These are phyloP conservation scores for Pheosia tremula DNA, from an alignment of 2,888 invertebrate species.

Conservation along the genomic window DNA sequence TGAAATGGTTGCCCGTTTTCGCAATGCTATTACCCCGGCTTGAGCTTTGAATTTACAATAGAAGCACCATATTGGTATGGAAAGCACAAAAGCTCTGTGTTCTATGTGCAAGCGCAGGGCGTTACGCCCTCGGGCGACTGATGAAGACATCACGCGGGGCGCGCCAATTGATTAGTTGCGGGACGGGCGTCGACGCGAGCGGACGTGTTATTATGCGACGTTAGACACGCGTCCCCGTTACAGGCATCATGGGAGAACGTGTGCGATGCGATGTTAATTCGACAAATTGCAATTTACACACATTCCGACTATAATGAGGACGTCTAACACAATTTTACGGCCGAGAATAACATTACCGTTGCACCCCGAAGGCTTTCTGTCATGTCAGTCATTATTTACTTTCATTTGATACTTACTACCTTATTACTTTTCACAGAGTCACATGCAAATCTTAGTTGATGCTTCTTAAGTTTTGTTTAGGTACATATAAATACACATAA, in stretches of 20 bases:
- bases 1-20: neutral
- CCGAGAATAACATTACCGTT: constrained; percentile 1
- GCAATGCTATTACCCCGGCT: neutral
- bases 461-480: neutral
- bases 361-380: neutral
- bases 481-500: neutral
- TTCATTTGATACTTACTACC: neutral
- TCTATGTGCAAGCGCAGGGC: constrained; percentile 67
- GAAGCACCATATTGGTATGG: constrained; percentile 37
- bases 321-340: neutral
- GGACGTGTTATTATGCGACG: constrained; percentile 79
- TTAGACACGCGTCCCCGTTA: constrained; percentile 74
- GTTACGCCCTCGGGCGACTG: constrained; percentile 79
- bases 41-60: constrained; percentile 34
- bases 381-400: neutral
- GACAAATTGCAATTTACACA: constrained; percentile 28
- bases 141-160: constrained; percentile 81
- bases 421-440: neutral
- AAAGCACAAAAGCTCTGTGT: constrained; percentile 38
- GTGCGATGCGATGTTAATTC: constrained; percentile 39
- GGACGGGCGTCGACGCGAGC: constrained; percentile 66
- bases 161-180: constrained; percentile 83
- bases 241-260: constrained; percentile 43
- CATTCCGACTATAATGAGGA: constrained; percentile 21
- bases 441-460: neutral